Evolutionary conservation across 2,113 vertebrate genomes (phyloP).

Genomic region (Laterallus jamaicensis): DNA sequence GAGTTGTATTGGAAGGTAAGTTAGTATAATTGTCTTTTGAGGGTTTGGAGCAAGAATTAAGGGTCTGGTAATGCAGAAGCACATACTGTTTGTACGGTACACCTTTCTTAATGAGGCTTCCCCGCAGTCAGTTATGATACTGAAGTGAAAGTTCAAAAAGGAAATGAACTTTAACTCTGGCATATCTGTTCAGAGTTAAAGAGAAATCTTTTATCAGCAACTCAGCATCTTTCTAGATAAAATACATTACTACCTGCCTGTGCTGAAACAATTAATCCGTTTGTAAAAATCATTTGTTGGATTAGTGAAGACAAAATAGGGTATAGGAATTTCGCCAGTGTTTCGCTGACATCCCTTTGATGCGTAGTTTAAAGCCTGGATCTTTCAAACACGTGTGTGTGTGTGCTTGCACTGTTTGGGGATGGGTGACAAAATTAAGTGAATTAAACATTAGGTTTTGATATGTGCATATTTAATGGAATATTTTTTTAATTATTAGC

Average conservation of each 20-base stretch:
- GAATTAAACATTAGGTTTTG: not conserved
- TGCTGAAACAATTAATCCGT: not conserved
- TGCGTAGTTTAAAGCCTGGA: not conserved
- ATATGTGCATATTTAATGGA: not conserved
- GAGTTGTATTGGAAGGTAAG: conserved; percentile 89
- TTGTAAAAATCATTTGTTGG: not conserved
- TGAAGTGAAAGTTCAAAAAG: not conserved
- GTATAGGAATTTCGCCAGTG: not conserved
- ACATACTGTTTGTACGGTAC: not conserved
- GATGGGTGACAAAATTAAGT: not conserved
- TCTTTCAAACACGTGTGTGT: not conserved
- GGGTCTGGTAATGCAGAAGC: not conserved
- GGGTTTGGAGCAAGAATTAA: not conserved
- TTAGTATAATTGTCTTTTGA: not conserved
- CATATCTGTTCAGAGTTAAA: not conserved
- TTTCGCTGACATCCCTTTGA: not conserved
- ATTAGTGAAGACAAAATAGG: not conserved
- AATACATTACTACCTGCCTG: not conserved
- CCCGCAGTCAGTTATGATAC: not conserved
- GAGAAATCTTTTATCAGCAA: not conserved
- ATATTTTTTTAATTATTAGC: not conserved
- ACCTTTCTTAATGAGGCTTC: not conserved
- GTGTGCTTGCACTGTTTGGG: not conserved
- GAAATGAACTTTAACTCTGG: not conserved
- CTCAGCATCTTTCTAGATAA: not conserved